A percentile compares a stretch with the other conserved stretches of the same genome.
Conservation (phyloP, 2,888 invertebrate species). For the Monoplex corrugatus region DNA sequence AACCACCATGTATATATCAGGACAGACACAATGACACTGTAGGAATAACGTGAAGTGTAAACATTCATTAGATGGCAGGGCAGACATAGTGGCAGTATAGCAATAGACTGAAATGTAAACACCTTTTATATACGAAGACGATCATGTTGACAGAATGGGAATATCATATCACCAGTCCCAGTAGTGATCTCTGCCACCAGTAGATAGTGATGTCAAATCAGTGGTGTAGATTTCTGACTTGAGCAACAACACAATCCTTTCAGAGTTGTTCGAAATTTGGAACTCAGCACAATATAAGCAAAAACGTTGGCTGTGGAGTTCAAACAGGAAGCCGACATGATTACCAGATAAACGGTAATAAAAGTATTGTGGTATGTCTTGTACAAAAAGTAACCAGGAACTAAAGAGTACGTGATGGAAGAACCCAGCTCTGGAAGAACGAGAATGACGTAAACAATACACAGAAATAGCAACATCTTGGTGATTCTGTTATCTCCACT, state of each 20-base stretch:
- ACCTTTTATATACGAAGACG: too few species aligned
- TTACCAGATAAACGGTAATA: not conserved
- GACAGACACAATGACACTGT: too few species aligned
- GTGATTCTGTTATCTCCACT: not conserved
- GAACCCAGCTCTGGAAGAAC: not conserved
- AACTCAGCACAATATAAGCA: not conserved
- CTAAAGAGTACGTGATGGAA: not conserved
- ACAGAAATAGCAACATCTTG: slow-evolving; percentile 15
- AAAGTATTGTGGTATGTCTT: slow-evolving; percentile 1
- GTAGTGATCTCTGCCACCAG: too few species aligned
- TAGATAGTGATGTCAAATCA: too few species aligned
- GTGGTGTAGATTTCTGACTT: too few species aligned
- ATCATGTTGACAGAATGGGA: too few species aligned
- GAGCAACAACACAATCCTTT: not conserved
- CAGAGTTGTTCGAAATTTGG: not conserved
- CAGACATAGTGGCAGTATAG: too few species aligned
- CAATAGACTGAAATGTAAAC: too few species aligned
- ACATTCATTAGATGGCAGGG: too few species aligned
- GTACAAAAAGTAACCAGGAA: not conserved
- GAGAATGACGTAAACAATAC: not conserved
- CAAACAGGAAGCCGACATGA: not conserved
- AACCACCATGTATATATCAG: too few species aligned
- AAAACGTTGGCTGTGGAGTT: not conserved
- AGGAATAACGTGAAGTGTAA: too few species aligned
- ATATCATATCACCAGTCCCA: too few species aligned